These are phyloP conservation scores for Cephus runcator DNA, from an alignment of 2,888 invertebrate genomes.

Conservation along the genomic window DNA sequence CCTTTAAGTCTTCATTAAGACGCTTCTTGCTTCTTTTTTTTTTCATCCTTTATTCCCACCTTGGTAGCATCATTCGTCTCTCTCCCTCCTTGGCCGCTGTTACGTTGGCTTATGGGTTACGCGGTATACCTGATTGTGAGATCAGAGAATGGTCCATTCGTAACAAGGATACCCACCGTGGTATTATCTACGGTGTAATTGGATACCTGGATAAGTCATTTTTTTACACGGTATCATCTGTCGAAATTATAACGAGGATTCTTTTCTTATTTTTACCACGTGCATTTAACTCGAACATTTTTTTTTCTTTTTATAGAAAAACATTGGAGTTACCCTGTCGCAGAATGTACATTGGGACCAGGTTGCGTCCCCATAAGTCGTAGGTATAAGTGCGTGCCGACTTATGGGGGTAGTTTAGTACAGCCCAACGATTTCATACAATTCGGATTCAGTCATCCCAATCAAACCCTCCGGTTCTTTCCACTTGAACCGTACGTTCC, in stretches of 20 bases:
- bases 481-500: background rate
- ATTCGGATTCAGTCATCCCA: constrained; percentile 15
- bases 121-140: constrained; percentile 5
- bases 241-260: background rate
- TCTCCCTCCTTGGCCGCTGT: background rate
- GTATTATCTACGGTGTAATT: background rate
- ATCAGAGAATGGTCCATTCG: constrained; percentile 10
- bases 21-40: constrained; percentile 16
- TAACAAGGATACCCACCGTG: constrained; percentile 2
- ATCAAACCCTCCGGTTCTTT: constrained; percentile 13
- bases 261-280: background rate
- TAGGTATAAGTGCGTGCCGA: background rate
- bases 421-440: constrained; percentile 18
- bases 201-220: background rate
- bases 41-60: constrained; percentile 19
- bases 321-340: background rate
- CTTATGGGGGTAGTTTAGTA: constrained; percentile 2
- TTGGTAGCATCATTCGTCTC: constrained; percentile 11
- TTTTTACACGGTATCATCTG: background rate
- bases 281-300: background rate
- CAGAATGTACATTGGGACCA: background rate
- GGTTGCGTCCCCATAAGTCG: background rate
- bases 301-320: background rate
- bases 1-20: constrained; percentile 35
- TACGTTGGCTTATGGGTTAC: background rate